Evolutionary conservation across 2,888 invertebrate genomes (phyloP).

Genomic region (Teleogryllus oceanicus): DNA sequence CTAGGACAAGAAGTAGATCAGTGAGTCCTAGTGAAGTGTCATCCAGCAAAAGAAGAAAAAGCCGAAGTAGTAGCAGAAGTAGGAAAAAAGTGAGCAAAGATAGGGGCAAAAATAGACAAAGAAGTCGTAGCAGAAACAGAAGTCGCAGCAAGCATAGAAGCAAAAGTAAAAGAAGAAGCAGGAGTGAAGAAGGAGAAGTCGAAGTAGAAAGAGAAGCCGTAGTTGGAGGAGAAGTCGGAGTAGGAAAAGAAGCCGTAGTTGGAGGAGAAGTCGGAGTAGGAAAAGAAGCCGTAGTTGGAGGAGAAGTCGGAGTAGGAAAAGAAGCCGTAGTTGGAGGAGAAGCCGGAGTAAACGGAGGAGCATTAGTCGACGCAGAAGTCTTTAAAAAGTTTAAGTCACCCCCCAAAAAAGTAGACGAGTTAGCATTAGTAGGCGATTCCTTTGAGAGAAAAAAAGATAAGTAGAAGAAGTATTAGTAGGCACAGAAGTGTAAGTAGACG

Average conservation of each 20-base stretch:
- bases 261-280: constrained; percentile 20
- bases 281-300: constrained; percentile 29
- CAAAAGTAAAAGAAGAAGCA: constrained; percentile 34
- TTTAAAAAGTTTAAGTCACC: not conserved
- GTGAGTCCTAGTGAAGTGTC: not conserved
- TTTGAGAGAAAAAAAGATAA: not conserved
- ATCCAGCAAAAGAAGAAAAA: not conserved
- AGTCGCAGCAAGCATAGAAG: constrained; percentile 41
- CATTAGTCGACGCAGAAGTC: constrained; percentile 21
- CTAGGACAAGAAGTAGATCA: not conserved
- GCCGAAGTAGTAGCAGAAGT: constrained; percentile 6
- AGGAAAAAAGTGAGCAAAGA: constrained; percentile 19
- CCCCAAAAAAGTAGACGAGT: not conserved
- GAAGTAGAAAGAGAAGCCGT: constrained; percentile 25
- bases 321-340: constrained; percentile 22
- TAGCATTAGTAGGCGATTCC: not conserved
- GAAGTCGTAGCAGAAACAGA: constrained; percentile 31
- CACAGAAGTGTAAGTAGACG: not conserved
- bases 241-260: constrained; percentile 27
- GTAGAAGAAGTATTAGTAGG: not conserved
- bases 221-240: constrained; percentile 28
- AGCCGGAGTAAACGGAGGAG: constrained; percentile 20
- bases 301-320: constrained; percentile 18
- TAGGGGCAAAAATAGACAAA: constrained; percentile 26
- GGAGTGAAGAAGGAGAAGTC: constrained; percentile 25